Evolutionary conservation across 2,797 vertebrate genomes (phyloP), one percentile per base, ranked within the genome.

Genomic region (Esox masquinongy): DNA sequence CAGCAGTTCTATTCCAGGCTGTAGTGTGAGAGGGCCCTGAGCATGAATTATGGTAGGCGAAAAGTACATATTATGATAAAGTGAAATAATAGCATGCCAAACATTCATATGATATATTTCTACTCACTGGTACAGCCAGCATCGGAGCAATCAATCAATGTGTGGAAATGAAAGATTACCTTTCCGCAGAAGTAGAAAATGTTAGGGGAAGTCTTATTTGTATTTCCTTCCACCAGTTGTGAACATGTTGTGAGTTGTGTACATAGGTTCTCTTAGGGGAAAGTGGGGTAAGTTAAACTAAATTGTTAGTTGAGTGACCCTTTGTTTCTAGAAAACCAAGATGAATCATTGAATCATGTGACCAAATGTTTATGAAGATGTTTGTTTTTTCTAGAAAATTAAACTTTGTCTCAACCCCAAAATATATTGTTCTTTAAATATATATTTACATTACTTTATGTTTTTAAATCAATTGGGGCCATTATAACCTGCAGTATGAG

Each of bases 21-120:
- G 75, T 34, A 67, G 51, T 74, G 75, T 8, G 71, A 78, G 82
- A 76, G 77, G 68, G 78, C 74, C 73, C 76, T 76, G 80, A 74
- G 31, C 83, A 87, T 86, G 85, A 87, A 83, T 86, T 83, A 84
- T 83, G 61, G 77, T 71, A 69, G 85, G 80, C 84, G 77, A 82
- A 83, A 86, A 88, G 86, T 83, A 84, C 74, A 87, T 85, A 86
- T 88, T 89, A 85, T 85, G 84, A 87, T 86, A 84, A 84, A 88
- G 79, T 87, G 80, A 72, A 88, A 89, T 86, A 86, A 85, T 86
- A 81, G 82, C 83, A 87, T 82, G 76, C 82, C 86, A 89, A 86
- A 85, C 81, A 83, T 84, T 79, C 67, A 75, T 84, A 80, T 87
- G 83, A 88, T 84, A 79, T 81, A 89, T 87, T 85, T 87, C 80